Evolutionary conservation across 2,797 vertebrate genomes (phyloP).

Genomic region (Bufotes viridis): DNA sequence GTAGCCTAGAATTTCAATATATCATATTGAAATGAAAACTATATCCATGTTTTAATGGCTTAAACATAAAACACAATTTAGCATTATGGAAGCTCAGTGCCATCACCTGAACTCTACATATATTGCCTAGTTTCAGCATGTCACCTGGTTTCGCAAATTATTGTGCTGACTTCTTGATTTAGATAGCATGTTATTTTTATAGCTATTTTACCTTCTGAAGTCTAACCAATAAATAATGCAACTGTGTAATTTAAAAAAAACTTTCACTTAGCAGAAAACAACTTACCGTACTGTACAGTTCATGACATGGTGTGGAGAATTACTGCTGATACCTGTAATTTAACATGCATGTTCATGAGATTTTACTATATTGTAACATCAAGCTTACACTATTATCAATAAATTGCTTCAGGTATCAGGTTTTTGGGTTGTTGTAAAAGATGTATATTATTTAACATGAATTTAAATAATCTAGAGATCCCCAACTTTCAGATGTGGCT

Average conservation of each 20-base stretch:
- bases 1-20: slow-evolving; percentile 69
- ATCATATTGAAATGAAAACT: slow-evolving; percentile 68
- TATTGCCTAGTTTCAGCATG: not conserved
- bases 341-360: not conserved
- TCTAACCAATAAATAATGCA: slow-evolving; percentile 20
- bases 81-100: not conserved
- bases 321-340: not conserved
- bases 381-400: not conserved
- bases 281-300: not conserved
- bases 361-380: not conserved
- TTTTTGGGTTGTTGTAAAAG: not conserved
- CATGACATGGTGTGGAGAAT: not conserved
- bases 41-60: slow-evolving; percentile 71
- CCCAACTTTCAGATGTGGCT: not conserved
- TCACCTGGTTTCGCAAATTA: not conserved
- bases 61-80: slow-evolving; percentile 35
- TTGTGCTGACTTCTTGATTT: slow-evolving; percentile 9
- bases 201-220: not conserved
- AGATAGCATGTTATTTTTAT: not conserved
- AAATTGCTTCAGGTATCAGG: not conserved
- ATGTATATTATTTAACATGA: not conserved
- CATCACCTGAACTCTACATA: not conserved
- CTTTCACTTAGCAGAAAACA: not conserved
- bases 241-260: not conserved
- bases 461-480: not conserved